Evolutionary conservation across 2,797 vertebrate genomes (phyloP).

Genomic region (Heliangelus exortis): DNA sequence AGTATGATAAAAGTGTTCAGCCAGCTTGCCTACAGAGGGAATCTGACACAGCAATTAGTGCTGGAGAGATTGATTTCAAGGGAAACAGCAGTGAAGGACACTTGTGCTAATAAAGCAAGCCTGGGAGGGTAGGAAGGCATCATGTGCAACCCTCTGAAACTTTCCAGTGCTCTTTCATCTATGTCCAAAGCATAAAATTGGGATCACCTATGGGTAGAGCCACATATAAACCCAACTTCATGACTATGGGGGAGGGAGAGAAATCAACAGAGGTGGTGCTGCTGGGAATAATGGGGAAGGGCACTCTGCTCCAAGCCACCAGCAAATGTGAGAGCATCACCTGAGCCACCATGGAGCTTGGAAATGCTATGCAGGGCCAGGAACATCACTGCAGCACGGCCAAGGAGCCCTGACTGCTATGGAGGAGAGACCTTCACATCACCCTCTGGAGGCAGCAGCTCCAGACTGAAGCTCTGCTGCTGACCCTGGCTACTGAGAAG

Average conservation of each 20-base stretch:
- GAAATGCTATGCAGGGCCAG: not conserved
- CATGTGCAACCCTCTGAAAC: not conserved
- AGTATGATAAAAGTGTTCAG: conserved; percentile 44
- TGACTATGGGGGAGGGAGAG: not conserved
- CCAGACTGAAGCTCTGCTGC: not conserved
- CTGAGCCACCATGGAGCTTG: fast-evolving
- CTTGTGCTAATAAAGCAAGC: conserved; percentile 50
- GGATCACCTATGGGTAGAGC: not conserved
- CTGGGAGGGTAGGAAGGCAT: not conserved
- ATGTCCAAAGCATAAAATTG: not conserved
- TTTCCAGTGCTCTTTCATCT: not conserved
- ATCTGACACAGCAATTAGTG: conserved; percentile 65
- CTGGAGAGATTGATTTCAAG: conserved; percentile 53
- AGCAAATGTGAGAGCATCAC: not conserved
- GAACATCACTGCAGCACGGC: not conserved
- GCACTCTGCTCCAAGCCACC: fast-evolving
- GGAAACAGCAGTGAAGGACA: conserved; percentile 59
- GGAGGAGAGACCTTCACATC: not conserved
- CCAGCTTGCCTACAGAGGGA: conserved; percentile 51
- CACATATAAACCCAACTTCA: not conserved
- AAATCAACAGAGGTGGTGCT: not conserved
- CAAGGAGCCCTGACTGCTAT: not conserved
- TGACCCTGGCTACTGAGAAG: not conserved
- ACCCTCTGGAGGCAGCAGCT: not conserved
- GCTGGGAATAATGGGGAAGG: not conserved